phyloP scores from a whole-genome alignment of 2,113 vertebrate species.

The Macquaria australasica region DNA sequence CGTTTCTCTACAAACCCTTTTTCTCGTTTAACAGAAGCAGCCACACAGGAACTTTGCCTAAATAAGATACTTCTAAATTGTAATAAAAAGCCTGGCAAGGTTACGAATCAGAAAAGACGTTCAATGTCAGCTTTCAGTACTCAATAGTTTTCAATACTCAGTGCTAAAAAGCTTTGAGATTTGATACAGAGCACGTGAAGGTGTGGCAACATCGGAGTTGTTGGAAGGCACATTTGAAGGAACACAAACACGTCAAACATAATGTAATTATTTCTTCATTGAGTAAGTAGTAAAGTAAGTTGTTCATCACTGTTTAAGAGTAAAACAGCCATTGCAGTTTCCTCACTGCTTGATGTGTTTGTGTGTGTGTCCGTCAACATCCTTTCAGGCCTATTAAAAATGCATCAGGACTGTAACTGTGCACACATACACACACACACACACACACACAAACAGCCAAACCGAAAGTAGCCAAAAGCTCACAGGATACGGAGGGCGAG shows the following conservation, averaged over 20 bases:
- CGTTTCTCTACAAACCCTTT: too few relatives aligned
- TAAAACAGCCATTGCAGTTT: slow-evolving; percentile 1
- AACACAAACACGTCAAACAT: not conserved
- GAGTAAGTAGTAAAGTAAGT: not conserved
- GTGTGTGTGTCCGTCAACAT: slow-evolving; percentile 10
- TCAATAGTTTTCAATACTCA: not conserved
- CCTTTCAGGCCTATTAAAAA: slow-evolving; percentile 39
- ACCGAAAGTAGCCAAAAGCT: slow-evolving; percentile 34
- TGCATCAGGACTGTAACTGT: slow-evolving; percentile 21
- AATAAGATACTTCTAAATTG: too few relatives aligned
- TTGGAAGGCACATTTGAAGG: not conserved
- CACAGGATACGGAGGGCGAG: slow-evolving; percentile 41
- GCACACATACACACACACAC: slow-evolving; percentile 16
- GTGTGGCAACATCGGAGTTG: not conserved
- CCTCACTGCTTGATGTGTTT: not conserved
- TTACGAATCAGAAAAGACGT: too few relatives aligned
- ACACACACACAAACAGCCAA: slow-evolving; percentile 1
- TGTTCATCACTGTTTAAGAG: not conserved
- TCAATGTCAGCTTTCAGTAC: too few relatives aligned
- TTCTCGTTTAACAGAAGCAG: too few relatives aligned
- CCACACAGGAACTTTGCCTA: too few relatives aligned
- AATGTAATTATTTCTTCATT: not conserved
- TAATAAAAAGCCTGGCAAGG: too few relatives aligned
- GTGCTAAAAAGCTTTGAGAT: not conserved
- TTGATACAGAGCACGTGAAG: not conserved